phyloP scores from a whole-genome alignment of 2,797 vertebrate genomes.

The Pipistrellus nathusii region DNA sequence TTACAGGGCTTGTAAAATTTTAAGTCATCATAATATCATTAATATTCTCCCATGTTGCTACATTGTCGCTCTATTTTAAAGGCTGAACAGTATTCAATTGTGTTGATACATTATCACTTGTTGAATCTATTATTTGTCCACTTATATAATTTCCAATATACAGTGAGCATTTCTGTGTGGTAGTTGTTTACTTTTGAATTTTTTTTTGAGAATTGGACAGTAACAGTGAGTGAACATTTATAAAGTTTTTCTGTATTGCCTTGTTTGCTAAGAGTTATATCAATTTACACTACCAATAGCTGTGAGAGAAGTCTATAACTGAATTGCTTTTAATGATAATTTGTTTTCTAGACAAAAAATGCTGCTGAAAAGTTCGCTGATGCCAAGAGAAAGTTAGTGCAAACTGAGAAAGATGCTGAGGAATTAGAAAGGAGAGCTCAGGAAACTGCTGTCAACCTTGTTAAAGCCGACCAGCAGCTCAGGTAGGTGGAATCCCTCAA shows the following conservation, averaged over 20 bases:
- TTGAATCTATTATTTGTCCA: slow-evolving; percentile 36
- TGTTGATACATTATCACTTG: slow-evolving; percentile 8
- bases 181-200: slow-evolving; percentile 52
- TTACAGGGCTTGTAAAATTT: not conserved
- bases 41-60: not conserved
- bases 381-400: slow-evolving; percentile 85
- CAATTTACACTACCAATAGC: not conserved
- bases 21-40: not conserved
- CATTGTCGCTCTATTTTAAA: slow-evolving; percentile 26
- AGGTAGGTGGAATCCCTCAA: slow-evolving; percentile 84
- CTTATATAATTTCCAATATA: slow-evolving; percentile 5
- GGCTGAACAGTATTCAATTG: not conserved
- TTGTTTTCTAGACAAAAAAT: slow-evolving; percentile 88
- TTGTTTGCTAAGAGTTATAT: slow-evolving; percentile 46
- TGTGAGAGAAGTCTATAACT: not conserved
- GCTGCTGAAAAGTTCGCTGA: slow-evolving; percentile 85
- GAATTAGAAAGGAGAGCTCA: slow-evolving; percentile 89
- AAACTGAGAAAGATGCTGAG: slow-evolving; percentile 87
- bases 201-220: slow-evolving; percentile 3
- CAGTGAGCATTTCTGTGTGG: not conserved
- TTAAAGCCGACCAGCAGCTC: slow-evolving; percentile 89
- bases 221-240: slow-evolving; percentile 46
- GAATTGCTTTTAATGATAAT: slow-evolving; percentile 68
- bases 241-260: slow-evolving; percentile 8
- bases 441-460: slow-evolving; percentile 87